Evolutionary conservation across 1,140 invertebrate species (phyloP).

Genomic region (Daktulosphaira vitifoliae): DNA sequence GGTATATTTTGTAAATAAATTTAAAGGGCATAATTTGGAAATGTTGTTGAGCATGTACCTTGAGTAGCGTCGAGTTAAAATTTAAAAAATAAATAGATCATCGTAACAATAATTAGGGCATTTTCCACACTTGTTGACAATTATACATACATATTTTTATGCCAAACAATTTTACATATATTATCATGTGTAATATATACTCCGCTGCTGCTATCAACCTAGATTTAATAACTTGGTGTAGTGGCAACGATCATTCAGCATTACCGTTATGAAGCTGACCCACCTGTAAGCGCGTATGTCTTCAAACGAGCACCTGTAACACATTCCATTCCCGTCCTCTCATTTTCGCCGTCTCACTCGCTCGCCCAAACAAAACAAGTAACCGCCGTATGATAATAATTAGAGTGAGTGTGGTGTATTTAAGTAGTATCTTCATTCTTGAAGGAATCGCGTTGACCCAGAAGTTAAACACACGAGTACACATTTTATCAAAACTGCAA

Average conservation of each 20-base stretch:
- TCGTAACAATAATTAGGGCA: no score
- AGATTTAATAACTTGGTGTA: constrained; percentile 2
- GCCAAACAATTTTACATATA: no score
- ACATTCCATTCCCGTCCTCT: constrained; percentile 26
- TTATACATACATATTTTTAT: no score
- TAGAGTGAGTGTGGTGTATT: background rate
- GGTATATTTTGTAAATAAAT: no score
- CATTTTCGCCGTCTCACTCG: no score
- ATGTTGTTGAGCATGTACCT: no score
- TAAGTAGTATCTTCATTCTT: background rate
- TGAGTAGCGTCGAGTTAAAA: no score
- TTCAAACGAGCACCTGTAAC: constrained; percentile 18
- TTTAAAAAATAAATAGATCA: no score
- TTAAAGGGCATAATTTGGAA: no score
- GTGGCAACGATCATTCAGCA: constrained; percentile 23
- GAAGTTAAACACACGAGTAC: background rate
- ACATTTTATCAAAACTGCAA: background rate
- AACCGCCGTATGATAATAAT: constrained; percentile 18
- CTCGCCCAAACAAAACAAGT: constrained; percentile 2
- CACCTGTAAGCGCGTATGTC: constrained; percentile 1
- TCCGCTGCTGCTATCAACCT: constrained; percentile 10
- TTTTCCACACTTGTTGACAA: no score
- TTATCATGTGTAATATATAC: no score
- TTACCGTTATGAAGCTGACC: constrained; percentile 33
- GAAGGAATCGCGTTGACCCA: background rate